Evolutionary conservation across 2,113 vertebrate genomes (phyloP).

Genomic region (Elanoides forficatus): DNA sequence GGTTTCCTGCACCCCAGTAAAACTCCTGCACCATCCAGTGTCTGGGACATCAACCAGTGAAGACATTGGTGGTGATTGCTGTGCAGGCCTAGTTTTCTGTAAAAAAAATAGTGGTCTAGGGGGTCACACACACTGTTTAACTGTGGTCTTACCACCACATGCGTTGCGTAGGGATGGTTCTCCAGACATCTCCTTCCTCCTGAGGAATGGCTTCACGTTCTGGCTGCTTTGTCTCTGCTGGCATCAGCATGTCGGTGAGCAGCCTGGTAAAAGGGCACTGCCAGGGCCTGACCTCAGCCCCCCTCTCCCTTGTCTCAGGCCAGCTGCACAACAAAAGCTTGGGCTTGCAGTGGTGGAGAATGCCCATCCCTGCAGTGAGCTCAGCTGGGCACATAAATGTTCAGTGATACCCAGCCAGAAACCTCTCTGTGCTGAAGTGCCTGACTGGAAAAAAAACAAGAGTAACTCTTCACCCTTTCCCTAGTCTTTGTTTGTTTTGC

Average conservation of each 20-base stretch:
- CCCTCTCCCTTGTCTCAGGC: not conserved
- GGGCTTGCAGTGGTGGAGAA: rapidly evolving
- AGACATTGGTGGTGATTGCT: not conserved
- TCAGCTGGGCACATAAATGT: not conserved
- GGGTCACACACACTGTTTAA: not conserved
- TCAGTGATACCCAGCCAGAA: not conserved
- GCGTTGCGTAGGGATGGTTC: not conserved
- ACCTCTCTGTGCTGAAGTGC: not conserved
- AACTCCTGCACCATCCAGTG: not conserved
- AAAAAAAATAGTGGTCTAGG: not conserved
- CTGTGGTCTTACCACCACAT: not conserved
- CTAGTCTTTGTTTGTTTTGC: not conserved
- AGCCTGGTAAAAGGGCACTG: not conserved
- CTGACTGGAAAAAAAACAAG: not conserved
- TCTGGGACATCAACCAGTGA: not conserved
- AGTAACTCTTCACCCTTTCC: not conserved
- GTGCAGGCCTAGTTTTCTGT: not conserved
- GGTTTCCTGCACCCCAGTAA: not conserved
- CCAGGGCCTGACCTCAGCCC: not conserved
- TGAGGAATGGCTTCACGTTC: not conserved
- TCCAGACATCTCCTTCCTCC: not conserved
- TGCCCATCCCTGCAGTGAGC: not conserved
- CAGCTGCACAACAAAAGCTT: not conserved
- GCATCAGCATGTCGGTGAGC: not conserved
- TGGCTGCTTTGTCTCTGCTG: not conserved